Conservation (phyloP, 2,113 vertebrate genomes). For the Sander lucioperca region DNA sequence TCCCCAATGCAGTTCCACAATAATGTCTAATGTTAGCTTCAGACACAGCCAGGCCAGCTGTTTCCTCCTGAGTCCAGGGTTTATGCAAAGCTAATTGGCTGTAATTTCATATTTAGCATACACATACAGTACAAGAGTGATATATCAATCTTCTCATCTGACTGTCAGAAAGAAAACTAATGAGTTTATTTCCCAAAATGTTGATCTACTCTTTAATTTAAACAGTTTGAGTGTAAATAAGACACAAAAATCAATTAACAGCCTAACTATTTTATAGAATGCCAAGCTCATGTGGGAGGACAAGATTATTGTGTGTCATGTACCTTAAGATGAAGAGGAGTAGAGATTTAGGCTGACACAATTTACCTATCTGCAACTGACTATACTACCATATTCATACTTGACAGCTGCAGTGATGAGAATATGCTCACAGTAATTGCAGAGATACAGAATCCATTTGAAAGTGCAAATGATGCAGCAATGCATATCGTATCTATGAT, state of each 20-base stretch:
- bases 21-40: not conserved
- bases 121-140: not conserved
- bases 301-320: not conserved
- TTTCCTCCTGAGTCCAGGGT: not conserved
- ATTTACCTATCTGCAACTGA: constrained; percentile 10
- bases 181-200: not conserved
- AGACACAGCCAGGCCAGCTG: not conserved
- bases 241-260: not conserved
- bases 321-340: too few species aligned
- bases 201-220: not conserved
- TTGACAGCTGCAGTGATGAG: constrained; percentile 18
- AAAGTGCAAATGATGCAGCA: constrained; percentile 30
- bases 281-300: not conserved
- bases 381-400: not conserved
- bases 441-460: not conserved
- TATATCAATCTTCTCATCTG: not conserved
- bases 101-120: not conserved
- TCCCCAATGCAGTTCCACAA: not conserved
- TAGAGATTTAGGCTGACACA: constrained; percentile 3
- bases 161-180: not conserved
- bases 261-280: not conserved
- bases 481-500: constrained; percentile 6
- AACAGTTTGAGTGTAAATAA: not conserved
- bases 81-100: constrained; percentile 5
- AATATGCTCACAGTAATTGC: constrained; percentile 23